Conservation (phyloP, 2,888 invertebrate genomes). For the Trypoxylon attenuatum region DNA sequence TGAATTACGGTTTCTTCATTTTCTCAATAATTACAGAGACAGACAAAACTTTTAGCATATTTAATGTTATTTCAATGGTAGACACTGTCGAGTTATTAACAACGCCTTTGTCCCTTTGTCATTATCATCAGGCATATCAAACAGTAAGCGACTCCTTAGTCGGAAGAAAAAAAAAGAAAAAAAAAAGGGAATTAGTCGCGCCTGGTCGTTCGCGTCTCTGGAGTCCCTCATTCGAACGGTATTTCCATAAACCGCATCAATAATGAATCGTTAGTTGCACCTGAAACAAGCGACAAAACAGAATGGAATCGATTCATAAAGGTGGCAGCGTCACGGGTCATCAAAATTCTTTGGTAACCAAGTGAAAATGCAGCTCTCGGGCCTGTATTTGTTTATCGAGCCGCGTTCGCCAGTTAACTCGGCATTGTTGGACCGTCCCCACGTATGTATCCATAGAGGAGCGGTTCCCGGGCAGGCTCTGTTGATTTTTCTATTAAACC, state of each 20-base stretch:
- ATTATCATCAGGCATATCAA: too few species aligned
- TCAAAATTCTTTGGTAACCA: slow-evolving; percentile 39
- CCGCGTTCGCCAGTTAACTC: slow-evolving; percentile 34
- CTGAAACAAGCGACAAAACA: not conserved
- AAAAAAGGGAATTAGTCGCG: too few species aligned
- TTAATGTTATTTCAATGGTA: too few species aligned
- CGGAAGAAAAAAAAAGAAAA: too few species aligned
- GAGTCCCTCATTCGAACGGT: too few species aligned
- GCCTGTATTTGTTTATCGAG: slow-evolving; percentile 43
- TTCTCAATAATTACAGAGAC: too few species aligned
- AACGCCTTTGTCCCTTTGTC: too few species aligned
- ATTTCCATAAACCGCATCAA: slow-evolving; percentile 1
- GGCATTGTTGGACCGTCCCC: slow-evolving; percentile 32
- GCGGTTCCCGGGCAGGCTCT: slow-evolving; percentile 23
- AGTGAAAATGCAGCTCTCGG: slow-evolving; percentile 38
- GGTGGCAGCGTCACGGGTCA: slow-evolving; percentile 31
- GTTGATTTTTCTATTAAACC: slow-evolving; percentile 46
- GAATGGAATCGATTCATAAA: slow-evolving; percentile 29
- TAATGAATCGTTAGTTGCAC: slow-evolving; percentile 15
- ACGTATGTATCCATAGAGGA: slow-evolving; percentile 29
- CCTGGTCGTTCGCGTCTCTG: too few species aligned
- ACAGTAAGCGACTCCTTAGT: too few species aligned
- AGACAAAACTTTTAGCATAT: too few species aligned
- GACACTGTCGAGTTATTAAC: too few species aligned
- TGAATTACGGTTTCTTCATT: too few species aligned